phyloP scores from a whole-genome alignment of 1,140 invertebrate species.

The Chymomyza costata region DNA sequence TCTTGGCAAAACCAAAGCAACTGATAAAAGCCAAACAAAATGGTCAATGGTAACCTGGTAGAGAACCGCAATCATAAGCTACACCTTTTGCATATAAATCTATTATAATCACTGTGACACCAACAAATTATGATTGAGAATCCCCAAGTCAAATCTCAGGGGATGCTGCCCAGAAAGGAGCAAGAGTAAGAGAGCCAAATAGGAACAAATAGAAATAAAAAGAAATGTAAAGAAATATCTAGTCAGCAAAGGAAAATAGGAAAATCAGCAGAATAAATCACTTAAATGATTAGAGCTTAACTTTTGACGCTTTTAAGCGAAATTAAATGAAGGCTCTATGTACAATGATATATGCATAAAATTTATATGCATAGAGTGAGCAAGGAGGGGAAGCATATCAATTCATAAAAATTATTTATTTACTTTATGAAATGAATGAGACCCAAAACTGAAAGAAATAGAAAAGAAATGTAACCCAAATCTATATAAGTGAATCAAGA shows the following conservation, averaged over 20 bases:
- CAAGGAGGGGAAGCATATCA: slow-evolving; percentile 29
- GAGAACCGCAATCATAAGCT: no score
- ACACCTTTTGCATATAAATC: slow-evolving; percentile 70
- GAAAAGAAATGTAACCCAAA: slow-evolving; percentile 67
- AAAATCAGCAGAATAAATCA: slow-evolving; percentile 70
- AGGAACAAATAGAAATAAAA: slow-evolving; percentile 13
- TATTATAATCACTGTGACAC: slow-evolving; percentile 68
- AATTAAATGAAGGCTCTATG: slow-evolving; percentile 58
- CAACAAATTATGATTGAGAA: slow-evolving; percentile 71
- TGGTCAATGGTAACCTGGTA: no score
- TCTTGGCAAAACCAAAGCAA: no score
- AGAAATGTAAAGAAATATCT: slow-evolving; percentile 52
- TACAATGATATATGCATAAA: no score
- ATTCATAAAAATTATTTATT: slow-evolving; percentile 70
- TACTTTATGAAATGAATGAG: slow-evolving; percentile 47
- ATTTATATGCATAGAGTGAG: not conserved
- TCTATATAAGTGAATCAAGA: slow-evolving; percentile 72
- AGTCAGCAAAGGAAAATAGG: slow-evolving; percentile 58
- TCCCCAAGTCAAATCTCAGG: slow-evolving; percentile 46
- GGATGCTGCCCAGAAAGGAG: slow-evolving; percentile 1
- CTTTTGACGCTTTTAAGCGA: slow-evolving; percentile 71
- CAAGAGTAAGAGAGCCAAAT: not conserved
- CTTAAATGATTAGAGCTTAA: slow-evolving; percentile 73
- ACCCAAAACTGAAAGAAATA: slow-evolving; percentile 33
- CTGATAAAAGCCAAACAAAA: no score